Base-by-base conservation (phyloP, 2,113 vertebrate genomes). In the Pachyramphus minor region DNA sequence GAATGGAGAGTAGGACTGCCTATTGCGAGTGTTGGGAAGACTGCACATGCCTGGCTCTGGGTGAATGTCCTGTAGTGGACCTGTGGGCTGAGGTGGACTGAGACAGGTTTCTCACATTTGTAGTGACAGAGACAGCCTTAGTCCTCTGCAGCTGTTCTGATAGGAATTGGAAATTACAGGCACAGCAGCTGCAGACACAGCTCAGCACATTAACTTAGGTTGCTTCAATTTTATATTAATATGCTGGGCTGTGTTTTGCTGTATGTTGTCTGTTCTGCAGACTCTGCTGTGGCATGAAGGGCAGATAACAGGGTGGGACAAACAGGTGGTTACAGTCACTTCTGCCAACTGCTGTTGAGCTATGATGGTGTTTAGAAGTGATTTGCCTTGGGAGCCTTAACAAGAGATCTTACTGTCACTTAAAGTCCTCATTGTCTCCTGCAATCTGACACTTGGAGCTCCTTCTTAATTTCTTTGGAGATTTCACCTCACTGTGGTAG, bases 171-270 rank as follows among this genome's bases (percentile, higher is more conserved):
- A 58, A 88, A 21, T 28, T 33, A 3, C 42, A 87, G 56, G 20
- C 2, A 4, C 19, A 6, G 56, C 39, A 76, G 52, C 41, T 67
- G 41, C 62, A 62, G 30, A 49, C 15, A 1, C 9, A n/a, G 66
- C 35, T 49, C 44, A 53, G 67, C 16, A 16, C 6, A 1, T 33
- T 67, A 30, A 21, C 27, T 44, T 24, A 7, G 37, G 30, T 45
- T 59, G 41, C 18, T 69, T 79, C 45, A 69, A 10, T 75, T 74
- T 60, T 45, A 7, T 30, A 9, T 64, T 64, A 44, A 16, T 15
- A 6, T 11, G 9, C 16, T 59, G 28, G 49, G 14, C 18, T 49
- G 39, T 23, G 31, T 52, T 63, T 44, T 22, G n/a, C 0, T 0
- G 17, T 4, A 2, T 4, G 8, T 17, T 31, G 27, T 37, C 64